phyloP scores from a whole-genome alignment of 2,888 invertebrate genomes.

The Lithosia quadra region DNA sequence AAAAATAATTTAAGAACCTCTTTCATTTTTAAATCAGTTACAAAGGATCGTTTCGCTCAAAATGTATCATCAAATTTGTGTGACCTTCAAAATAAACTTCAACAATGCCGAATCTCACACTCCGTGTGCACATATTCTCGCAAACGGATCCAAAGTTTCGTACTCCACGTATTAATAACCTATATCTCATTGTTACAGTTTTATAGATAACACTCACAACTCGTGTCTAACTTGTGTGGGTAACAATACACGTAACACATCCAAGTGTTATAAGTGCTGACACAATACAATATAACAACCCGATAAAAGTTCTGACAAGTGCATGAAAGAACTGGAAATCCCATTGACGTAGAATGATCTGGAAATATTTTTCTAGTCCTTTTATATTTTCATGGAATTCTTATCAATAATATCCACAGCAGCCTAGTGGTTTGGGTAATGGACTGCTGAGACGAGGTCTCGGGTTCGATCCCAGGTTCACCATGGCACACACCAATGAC shows the following conservation, averaged over 20 bases:
- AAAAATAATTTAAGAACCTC: no score
- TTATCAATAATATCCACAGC: no score
- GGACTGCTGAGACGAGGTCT: no score
- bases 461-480: no score
- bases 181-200: not conserved
- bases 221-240: not conserved
- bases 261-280: not conserved
- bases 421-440: no score
- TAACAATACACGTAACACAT: constrained; percentile 5
- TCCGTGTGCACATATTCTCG: not conserved
- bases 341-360: not conserved
- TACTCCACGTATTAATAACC: not conserved
- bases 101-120: not conserved
- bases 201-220: not conserved
- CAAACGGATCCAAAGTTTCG: not conserved
- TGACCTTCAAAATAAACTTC: not conserved
- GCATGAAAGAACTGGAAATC: constrained; percentile 1
- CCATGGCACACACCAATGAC: no score
- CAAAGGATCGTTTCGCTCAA: no score
- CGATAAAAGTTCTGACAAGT: constrained; percentile 15
- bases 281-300: not conserved
- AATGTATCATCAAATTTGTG: no score
- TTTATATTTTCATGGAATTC: no score
- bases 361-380: no score
- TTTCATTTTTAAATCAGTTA: no score